Percentiles rank a stretch among this genome's conserved stretches.
These are phyloP conservation scores for Oophaga pumilio DNA, from an alignment of 2,113 vertebrate genomes.

Conservation along the genomic window DNA sequence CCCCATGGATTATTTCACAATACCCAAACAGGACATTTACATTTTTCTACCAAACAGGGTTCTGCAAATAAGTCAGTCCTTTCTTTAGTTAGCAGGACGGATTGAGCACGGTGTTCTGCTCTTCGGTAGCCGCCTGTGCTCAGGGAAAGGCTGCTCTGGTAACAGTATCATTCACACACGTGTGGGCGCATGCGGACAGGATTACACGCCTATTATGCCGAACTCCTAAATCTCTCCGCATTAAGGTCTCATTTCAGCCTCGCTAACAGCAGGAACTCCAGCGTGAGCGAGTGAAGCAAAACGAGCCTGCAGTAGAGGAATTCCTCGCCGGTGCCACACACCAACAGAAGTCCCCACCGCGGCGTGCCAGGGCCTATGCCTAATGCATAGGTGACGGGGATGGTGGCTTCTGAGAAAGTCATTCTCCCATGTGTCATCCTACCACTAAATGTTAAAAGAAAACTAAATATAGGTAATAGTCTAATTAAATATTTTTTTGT, in stretches of 20 bases:
- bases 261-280: slow-evolving; percentile 32
- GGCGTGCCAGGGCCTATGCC: background rate
- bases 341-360: background rate
- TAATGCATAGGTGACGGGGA: background rate
- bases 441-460: background rate
- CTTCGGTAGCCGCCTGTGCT: slow-evolving; percentile 11
- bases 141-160: slow-evolving; percentile 34
- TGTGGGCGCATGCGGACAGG: slow-evolving; percentile 51
- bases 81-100: background rate
- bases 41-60: too few species aligned
- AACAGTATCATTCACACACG: slow-evolving; percentile 49
- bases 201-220: slow-evolving; percentile 54
- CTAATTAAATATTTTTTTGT: too few species aligned
- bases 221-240: slow-evolving; percentile 52
- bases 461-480: background rate
- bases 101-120: too few species aligned
- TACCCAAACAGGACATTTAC: too few species aligned
- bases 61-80: too few species aligned
- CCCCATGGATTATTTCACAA: too few species aligned
- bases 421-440: background rate
- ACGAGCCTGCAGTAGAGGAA: background rate
- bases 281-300: background rate
- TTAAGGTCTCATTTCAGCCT: slow-evolving; percentile 45
- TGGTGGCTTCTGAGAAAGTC: background rate
- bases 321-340: background rate